Conservation (phyloP, 1,140 invertebrate genomes). For the Melipona quadrifasciata region DNA sequence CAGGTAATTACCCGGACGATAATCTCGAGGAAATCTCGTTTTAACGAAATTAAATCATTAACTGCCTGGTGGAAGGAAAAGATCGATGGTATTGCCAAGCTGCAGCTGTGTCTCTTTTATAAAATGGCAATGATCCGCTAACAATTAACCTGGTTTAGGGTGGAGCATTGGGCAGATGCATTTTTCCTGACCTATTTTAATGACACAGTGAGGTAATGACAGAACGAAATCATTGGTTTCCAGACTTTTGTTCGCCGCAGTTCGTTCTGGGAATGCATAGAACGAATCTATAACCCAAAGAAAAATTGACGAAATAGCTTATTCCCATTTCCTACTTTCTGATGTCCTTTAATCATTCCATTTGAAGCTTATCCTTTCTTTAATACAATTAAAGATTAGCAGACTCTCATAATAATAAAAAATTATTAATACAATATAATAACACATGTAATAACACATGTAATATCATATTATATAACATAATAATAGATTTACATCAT, state of each 20-base stretch:
- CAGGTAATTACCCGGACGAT: neutral
- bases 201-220: conserved; percentile 11
- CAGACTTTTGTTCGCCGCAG: neutral
- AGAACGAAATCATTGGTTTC: neutral
- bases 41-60: conserved; percentile 31
- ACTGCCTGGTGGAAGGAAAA: neutral
- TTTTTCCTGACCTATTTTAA: conserved; percentile 45
- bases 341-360: no score
- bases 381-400: no score
- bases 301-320: no score
- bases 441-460: no score
- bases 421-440: no score
- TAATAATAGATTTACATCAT: no score
- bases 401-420: no score
- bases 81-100: neutral
- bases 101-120: conserved; percentile 15
- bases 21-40: neutral
- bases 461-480: no score
- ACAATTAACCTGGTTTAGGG: conserved; percentile 37
- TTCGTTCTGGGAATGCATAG: neutral
- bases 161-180: conserved; percentile 50
- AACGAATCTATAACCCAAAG: no score
- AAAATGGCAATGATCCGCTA: conserved; percentile 42
- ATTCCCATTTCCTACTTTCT: no score
- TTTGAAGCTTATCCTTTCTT: no score